A percentile compares a stretch with the other conserved stretches of the same genome.
Evolutionary conservation across 2,888 invertebrate species (phyloP).

Genomic region (Hipparchia semele): DNA sequence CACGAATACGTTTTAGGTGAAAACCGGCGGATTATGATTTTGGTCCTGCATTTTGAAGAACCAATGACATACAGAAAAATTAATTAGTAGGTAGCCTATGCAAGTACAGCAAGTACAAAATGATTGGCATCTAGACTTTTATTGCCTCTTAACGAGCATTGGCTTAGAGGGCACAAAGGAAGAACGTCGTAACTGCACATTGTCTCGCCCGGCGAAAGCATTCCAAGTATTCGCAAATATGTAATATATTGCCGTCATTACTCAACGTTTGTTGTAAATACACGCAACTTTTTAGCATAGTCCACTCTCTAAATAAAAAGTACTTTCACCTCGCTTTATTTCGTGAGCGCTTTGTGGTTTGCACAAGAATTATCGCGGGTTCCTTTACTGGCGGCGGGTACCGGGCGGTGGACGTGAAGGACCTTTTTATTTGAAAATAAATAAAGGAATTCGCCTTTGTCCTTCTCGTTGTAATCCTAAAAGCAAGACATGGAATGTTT

Average conservation of each 20-base stretch:
- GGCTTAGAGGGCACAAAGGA: conserved; percentile 23
- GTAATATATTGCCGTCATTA: conserved; percentile 63
- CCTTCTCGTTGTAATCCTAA: conserved; percentile 41
- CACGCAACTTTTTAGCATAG: conserved; percentile 63
- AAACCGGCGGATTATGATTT: background rate
- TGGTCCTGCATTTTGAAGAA: background rate
- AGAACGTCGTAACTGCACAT: conserved; percentile 26
- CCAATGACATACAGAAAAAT: background rate
- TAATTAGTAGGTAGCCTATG: conserved; percentile 7
- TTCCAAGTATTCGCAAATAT: conserved; percentile 58
- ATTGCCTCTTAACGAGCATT: conserved; percentile 28
- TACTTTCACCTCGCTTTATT: conserved; percentile 70
- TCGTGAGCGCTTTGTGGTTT: conserved; percentile 51
- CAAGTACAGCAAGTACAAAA: conserved; percentile 22
- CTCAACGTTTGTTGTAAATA: conserved; percentile 70
- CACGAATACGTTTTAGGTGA: background rate
- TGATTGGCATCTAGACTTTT: conserved; percentile 29
- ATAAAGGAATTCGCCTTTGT: conserved; percentile 43
- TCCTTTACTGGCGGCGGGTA: conserved; percentile 35
- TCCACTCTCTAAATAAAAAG: conserved; percentile 63
- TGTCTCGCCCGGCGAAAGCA: conserved; percentile 36
- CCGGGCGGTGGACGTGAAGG: conserved; percentile 36
- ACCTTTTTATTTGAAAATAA: conserved; percentile 42
- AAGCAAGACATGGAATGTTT: conserved; percentile 42
- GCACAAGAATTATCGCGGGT: conserved; percentile 52